A percentile compares a stretch with the other conserved stretches of the same genome.
Conservation (phyloP, 1,140 invertebrate genomes). For the Anastatus disparis region DNA sequence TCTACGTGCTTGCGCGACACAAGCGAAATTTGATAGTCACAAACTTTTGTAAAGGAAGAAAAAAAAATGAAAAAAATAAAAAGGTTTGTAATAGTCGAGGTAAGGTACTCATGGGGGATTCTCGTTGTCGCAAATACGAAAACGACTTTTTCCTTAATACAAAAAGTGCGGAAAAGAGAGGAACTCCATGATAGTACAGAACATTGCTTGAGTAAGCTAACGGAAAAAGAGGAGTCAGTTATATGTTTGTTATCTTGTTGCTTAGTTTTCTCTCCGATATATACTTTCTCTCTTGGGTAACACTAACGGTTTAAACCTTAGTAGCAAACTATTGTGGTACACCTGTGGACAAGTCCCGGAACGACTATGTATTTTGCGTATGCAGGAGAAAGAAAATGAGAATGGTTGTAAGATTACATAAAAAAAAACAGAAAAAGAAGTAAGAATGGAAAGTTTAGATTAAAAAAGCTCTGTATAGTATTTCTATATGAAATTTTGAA, state of each 20-base stretch:
- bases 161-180: too few relatives aligned
- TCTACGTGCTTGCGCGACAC: background rate
- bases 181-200: too few relatives aligned
- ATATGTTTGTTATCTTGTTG: conserved; percentile 3
- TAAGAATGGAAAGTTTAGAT: too few relatives aligned
- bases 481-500: too few relatives aligned
- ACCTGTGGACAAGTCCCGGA: background rate
- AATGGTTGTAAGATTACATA: too few relatives aligned
- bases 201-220: too few relatives aligned
- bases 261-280: background rate
- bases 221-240: background rate
- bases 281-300: conserved; percentile 13
- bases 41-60: background rate
- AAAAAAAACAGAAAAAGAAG: too few relatives aligned
- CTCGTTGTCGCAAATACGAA: background rate
- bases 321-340: background rate
- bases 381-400: background rate
- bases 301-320: conserved; percentile 21
- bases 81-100: too few relatives aligned
- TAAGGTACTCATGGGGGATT: background rate
- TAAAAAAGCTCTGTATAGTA: too few relatives aligned
- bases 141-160: conserved; percentile 10
- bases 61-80: too few relatives aligned
- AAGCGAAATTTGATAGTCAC: conserved; percentile 3
- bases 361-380: background rate